These are phyloP conservation scores for Pao palembangensis DNA, from an alignment of 2,113 vertebrate species.

Conservation along the genomic window DNA sequence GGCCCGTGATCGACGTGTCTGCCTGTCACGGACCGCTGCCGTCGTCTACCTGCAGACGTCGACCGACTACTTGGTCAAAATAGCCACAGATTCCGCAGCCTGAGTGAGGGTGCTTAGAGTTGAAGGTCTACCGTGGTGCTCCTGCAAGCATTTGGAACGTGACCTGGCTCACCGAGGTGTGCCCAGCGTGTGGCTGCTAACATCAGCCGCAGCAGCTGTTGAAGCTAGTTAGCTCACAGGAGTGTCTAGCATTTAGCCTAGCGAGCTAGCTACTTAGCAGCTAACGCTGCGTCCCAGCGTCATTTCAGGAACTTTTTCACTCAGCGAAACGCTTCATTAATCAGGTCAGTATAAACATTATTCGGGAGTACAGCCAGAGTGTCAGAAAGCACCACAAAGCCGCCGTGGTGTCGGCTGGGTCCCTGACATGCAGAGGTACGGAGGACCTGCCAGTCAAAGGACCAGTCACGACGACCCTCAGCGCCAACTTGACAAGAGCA, in stretches of 20 bases:
- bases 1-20: too few relatives aligned
- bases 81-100: too few relatives aligned
- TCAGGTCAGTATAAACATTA: too few relatives aligned
- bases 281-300: conserved; percentile 36
- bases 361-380: neutral
- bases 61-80: too few relatives aligned
- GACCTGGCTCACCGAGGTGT: too few relatives aligned
- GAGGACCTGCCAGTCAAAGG: conserved; percentile 36
- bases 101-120: too few relatives aligned
- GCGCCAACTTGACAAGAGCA: conserved; percentile 20
- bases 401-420: neutral
- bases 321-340: neutral
- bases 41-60: too few relatives aligned
- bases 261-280: conserved; percentile 58
- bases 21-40: too few relatives aligned
- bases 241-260: conserved; percentile 44
- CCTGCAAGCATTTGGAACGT: too few relatives aligned
- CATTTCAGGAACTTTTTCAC: neutral
- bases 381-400: neutral
- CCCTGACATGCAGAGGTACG: conserved; percentile 20
- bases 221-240: conserved; percentile 51
- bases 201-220: conserved; percentile 6
- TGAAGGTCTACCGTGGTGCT: too few relatives aligned
- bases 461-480: conserved; percentile 41
- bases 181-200: conserved; percentile 11